These are phyloP conservation scores for Whitmania pigra DNA, from an alignment of 1,140 invertebrate genomes.

Conservation along the genomic window DNA sequence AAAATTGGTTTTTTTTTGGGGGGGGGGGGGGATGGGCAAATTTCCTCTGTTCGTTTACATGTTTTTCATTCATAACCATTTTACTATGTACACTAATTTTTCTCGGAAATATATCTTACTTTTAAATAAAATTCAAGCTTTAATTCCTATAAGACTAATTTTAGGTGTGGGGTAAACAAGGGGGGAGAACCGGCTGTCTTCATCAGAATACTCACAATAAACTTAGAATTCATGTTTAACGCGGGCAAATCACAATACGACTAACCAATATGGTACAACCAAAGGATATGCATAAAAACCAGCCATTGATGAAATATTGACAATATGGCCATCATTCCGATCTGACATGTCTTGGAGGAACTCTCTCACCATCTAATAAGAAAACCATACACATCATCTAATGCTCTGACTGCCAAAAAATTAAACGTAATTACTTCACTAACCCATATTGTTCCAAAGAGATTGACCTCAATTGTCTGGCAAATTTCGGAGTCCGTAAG, in stretches of 20 bases:
- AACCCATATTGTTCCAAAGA: conserved; percentile 55
- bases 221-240: background rate
- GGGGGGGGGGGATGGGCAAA: no score
- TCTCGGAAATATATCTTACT: no score
- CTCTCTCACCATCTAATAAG: conserved; percentile 47
- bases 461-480: conserved; percentile 53
- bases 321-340: conserved; percentile 74
- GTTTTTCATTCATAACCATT: no score
- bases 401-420: no score
- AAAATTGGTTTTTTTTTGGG: background rate
- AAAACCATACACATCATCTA: background rate
- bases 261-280: conserved; percentile 70
- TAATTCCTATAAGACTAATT: no score
- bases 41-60: no score
- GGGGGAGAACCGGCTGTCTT: no score
- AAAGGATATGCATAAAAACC: conserved; percentile 59
- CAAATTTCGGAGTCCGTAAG: conserved; percentile 58
- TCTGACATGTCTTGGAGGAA: conserved; percentile 68
- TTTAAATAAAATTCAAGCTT: no score
- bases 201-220: background rate
- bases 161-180: no score
- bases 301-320: conserved; percentile 85
- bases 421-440: conserved; percentile 25
- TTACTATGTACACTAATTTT: no score
- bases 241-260: no score